Conservation (phyloP, 1,140 invertebrate genomes). For the Trinorchestia longiramus region DNA sequence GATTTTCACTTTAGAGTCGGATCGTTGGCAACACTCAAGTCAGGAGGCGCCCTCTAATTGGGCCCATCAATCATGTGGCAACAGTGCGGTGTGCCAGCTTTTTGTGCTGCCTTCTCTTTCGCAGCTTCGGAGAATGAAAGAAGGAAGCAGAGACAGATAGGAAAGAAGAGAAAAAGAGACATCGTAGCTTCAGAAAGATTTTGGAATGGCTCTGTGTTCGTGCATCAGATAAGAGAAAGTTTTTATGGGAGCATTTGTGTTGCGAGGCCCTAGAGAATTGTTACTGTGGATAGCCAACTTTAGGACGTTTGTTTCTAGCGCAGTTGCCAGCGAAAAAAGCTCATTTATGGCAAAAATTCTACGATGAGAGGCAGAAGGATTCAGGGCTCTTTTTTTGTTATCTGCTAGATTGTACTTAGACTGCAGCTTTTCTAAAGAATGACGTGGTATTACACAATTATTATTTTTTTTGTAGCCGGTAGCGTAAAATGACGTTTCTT, state of each 20-base stretch:
- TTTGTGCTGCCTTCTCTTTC: constrained; percentile 18
- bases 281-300: constrained; percentile 47
- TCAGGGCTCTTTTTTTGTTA: constrained; percentile 20
- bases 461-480: neutral
- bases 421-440: neutral
- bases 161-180: neutral
- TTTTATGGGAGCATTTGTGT: constrained; percentile 21
- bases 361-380: neutral
- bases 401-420: neutral
- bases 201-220: constrained; percentile 49
- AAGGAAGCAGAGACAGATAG: neutral
- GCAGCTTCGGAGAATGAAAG: neutral
- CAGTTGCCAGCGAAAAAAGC: constrained; percentile 19
- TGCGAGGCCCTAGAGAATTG: constrained; percentile 30
- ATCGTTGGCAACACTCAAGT: constrained; percentile 50
- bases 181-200: constrained; percentile 3
- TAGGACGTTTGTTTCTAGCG: constrained; percentile 7
- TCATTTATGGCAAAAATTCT: constrained; percentile 23
- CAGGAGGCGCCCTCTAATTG: constrained; percentile 39
- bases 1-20: constrained; percentile 38
- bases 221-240: constrained; percentile 43
- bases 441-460: neutral
- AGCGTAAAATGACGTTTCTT: constrained; percentile 1
- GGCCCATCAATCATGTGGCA: constrained; percentile 49
- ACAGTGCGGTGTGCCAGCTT: constrained; percentile 17